These are phyloP conservation scores for Lerema accius DNA, from an alignment of 1,140 invertebrate genomes.

Conservation along the genomic window DNA sequence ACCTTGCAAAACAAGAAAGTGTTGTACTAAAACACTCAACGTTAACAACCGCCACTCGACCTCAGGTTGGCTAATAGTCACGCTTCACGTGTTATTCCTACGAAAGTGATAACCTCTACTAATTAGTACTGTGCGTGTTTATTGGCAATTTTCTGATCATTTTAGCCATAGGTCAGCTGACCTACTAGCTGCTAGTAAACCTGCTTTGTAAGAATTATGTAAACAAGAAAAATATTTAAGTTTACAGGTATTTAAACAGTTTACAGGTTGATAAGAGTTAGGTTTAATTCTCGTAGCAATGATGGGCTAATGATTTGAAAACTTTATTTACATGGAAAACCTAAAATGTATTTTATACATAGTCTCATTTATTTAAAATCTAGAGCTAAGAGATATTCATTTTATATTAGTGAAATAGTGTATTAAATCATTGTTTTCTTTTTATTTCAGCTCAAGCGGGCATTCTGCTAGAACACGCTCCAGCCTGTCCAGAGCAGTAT, in stretches of 20 bases:
- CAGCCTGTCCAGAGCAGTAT: conserved; percentile 86
- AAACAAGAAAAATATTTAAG: neutral
- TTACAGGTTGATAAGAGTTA: too few relatives aligned
- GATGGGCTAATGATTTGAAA: too few relatives aligned
- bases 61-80: conserved; percentile 57
- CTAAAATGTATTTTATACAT: too few relatives aligned
- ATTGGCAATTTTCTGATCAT: conserved; percentile 4
- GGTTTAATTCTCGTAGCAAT: too few relatives aligned
- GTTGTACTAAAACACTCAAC: conserved; percentile 47
- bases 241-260: too few relatives aligned
- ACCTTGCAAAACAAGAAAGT: conserved; percentile 38
- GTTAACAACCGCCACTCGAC: conserved; percentile 40
- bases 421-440: conserved; percentile 30
- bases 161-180: conserved; percentile 4
- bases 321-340: too few relatives aligned
- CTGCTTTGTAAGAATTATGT: conserved; percentile 1
- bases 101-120: conserved; percentile 45
- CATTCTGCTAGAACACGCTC: conserved; percentile 73
- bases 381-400: too few relatives aligned
- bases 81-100: conserved; percentile 49
- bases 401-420: neutral
- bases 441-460: conserved; percentile 73
- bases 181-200: conserved; percentile 1
- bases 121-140: conserved; percentile 8
- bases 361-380: too few relatives aligned